Conservation (phyloP, 1,140 invertebrate species). For the Heliothis virescens region DNA sequence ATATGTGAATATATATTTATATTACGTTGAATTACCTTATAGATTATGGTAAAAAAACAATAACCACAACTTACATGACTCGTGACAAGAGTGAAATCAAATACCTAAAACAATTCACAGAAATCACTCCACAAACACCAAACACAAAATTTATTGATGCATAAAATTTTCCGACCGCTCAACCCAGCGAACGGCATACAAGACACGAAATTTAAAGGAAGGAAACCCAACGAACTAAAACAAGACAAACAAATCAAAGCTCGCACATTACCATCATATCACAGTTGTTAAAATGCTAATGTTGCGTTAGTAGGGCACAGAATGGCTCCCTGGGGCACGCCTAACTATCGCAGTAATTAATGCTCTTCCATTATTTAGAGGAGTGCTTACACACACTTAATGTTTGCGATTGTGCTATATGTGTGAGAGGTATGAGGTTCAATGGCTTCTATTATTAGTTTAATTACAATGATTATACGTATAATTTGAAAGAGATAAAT, state of each 20-base stretch:
- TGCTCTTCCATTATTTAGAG: slow-evolving; percentile 52
- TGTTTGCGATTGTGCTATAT: slow-evolving; percentile 29
- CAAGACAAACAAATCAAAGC: slow-evolving; percentile 42
- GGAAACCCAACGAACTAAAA: slow-evolving; percentile 37
- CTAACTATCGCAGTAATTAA: slow-evolving; percentile 51
- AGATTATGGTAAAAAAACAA: no score
- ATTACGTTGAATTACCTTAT: no score
- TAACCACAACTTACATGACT: no score
- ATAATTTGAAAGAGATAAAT: no score
- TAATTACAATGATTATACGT: no score
- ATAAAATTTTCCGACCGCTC: slow-evolving; percentile 15
- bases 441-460: not conserved
- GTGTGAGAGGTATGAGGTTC: not conserved
- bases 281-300: slow-evolving; percentile 49
- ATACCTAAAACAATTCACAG: not conserved
- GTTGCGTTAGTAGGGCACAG: slow-evolving; percentile 31
- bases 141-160: slow-evolving; percentile 29
- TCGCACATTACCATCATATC: slow-evolving; percentile 31
- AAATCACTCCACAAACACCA: not conserved
- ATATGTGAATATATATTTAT: no score
- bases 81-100: no score
- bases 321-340: slow-evolving; percentile 41
- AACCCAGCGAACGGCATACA: slow-evolving; percentile 3
- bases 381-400: slow-evolving; percentile 50
- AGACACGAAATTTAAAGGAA: slow-evolving; percentile 32